These are phyloP conservation scores for Sweltsa coloradensis DNA, from an alignment of 1,140 invertebrate genomes.

Conservation along the genomic window DNA sequence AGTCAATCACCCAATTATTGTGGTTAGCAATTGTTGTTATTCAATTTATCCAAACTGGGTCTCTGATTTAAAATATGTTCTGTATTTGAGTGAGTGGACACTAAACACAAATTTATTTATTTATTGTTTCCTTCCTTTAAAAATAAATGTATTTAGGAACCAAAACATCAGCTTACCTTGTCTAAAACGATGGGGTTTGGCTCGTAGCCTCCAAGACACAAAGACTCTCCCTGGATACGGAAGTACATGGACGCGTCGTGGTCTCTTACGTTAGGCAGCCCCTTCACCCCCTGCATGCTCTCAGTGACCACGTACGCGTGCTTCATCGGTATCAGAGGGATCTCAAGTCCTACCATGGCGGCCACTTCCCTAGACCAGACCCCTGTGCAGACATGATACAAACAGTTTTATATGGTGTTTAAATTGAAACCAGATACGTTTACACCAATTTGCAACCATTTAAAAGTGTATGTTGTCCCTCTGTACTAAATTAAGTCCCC, in stretches of 20 bases:
- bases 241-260: conserved; percentile 76
- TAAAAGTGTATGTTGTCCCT: too few species aligned
- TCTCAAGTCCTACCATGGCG: conserved; percentile 49
- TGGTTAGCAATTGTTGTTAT: too few species aligned
- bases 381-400: too few species aligned
- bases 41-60: conserved; percentile 1
- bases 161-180: conserved; percentile 34
- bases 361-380: conserved; percentile 67
- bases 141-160: conserved; percentile 14
- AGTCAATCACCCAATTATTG: too few species aligned
- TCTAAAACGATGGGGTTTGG: conserved; percentile 67
- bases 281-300: conserved; percentile 53
- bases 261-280: conserved; percentile 69
- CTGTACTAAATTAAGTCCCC: too few species aligned
- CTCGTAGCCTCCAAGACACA: conserved; percentile 81
- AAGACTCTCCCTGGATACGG: conserved; percentile 65
- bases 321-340: conserved; percentile 72
- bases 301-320: conserved; percentile 80
- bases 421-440: too few species aligned
- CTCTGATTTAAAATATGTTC: conserved; percentile 4
- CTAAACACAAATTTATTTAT: conserved; percentile 1
- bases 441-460: too few species aligned
- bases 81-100: too few species aligned
- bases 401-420: too few species aligned
- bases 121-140: too few species aligned